Evolutionary conservation across 1,140 invertebrate genomes (phyloP).

Genomic region (Drosophila sturtevanti): DNA sequence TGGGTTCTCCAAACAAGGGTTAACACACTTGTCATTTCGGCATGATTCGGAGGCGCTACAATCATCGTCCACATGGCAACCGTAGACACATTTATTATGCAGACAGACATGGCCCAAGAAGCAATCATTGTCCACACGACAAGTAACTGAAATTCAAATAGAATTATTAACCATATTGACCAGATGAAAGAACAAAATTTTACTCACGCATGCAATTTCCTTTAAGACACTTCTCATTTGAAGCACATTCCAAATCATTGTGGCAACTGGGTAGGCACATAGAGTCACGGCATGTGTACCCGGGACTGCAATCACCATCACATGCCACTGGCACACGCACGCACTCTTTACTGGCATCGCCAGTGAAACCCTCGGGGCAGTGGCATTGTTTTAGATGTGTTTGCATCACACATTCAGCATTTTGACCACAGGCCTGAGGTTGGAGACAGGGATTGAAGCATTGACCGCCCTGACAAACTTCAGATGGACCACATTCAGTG

Average conservation of each 20-base stretch:
- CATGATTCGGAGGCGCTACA: conserved; percentile 92
- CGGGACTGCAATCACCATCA: conserved; percentile 87
- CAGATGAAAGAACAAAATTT: neutral
- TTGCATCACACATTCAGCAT: conserved; percentile 90
- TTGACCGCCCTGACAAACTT: conserved; percentile 92
- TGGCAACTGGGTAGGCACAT: conserved; percentile 90
- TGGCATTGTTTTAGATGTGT: conserved; percentile 91
- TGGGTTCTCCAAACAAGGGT: conserved; percentile 90
- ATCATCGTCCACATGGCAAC: conserved; percentile 93
- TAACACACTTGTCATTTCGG: conserved; percentile 89
- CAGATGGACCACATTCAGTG: conserved; percentile 90
- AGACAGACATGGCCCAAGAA: conserved; percentile 95
- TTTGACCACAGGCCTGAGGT: conserved; percentile 92
- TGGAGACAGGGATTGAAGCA: conserved; percentile 93
- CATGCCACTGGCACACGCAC: conserved; percentile 92
- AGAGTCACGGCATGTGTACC: conserved; percentile 89
- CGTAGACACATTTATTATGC: conserved; percentile 92
- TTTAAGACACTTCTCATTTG: conserved; percentile 93
- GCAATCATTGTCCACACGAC: conserved; percentile 94
- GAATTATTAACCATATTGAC: conserved; percentile 14
- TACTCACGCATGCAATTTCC: conserved; percentile 91
- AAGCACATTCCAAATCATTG: conserved; percentile 92
- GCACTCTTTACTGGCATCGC: conserved; percentile 92
- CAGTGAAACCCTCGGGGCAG: conserved; percentile 93
- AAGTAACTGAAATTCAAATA: conserved; percentile 87